Evolutionary conservation across 2,797 vertebrate species (phyloP), one percentile per base, ranked within the genome.

Genomic region (Muscicapa striata): DNA sequence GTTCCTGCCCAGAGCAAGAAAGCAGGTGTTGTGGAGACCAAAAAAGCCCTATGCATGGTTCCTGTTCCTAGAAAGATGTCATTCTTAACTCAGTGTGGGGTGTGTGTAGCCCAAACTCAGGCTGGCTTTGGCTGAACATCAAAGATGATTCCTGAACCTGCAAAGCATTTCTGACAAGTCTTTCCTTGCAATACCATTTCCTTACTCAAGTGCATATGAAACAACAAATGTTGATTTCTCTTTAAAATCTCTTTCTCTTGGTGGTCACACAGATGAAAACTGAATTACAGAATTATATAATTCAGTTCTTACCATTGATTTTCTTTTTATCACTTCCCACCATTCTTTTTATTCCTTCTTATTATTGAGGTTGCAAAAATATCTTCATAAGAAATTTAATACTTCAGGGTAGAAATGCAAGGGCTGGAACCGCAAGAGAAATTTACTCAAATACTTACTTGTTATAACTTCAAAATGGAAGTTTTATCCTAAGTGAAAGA

Each of bases 261-360:
- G 11, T 90, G 81, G 41, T 96, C 67, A 94, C 93, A 80, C 82
- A 94, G 83, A 95, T 88, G 63, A 94, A 94, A 96, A 63, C 76
- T 91, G 74, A 97, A 95, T 91, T 92, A 79, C 49, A 76, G 75
- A 52, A 52, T 32, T 52, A 52, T 77, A 79, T 69, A 87, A 86
- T 93, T 95, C 89, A 83, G 19, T 96, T 92, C 82, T 85, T 93
- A 93, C 76, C 64, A 89, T 67, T 84, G 77, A 86, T 96, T 96
- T 97, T 90, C 78, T 83, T 97, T 95, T 96, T 87, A 93, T 95
- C 32, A 1, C 38, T 92, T 79, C 41, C 62, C 75, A 82, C 55
- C 48, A 21, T 94, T 96, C 59, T 96, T 97, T 96, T 94, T 96
- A 93, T 97, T 96, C 80, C 32, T 49, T 94, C 68, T 84, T 94